phyloP scores from a whole-genome alignment of 1,140 invertebrate species.

The Oncopodura yosiiana region DNA sequence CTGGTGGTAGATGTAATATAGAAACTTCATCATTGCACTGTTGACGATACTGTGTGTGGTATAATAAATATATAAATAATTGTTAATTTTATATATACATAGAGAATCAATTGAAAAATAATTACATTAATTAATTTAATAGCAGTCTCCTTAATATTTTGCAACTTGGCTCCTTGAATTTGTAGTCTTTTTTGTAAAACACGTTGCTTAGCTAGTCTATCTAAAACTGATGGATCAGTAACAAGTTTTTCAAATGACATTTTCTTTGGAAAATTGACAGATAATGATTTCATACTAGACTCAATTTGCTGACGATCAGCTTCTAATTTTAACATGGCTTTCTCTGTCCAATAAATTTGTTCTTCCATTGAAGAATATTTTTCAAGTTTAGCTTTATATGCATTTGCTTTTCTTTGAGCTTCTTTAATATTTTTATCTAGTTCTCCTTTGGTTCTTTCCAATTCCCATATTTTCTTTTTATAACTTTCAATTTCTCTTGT shows the following conservation, averaged over 20 bases:
- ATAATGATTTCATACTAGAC: constrained; percentile 8
- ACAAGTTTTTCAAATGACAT: constrained; percentile 25
- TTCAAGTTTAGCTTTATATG: constrained; percentile 12
- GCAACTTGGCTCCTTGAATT: constrained; percentile 15
- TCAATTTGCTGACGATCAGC: constrained; percentile 19
- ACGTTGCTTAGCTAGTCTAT: constrained; percentile 24
- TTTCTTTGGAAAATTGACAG: constrained; percentile 16
- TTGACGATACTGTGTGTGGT: neutral
- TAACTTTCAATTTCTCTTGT: constrained; percentile 18
- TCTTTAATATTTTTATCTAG: constrained; percentile 21
- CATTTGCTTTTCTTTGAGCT: constrained; percentile 16
- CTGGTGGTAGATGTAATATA: neutral
- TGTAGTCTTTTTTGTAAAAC: constrained; percentile 22
- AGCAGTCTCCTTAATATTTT: constrained; percentile 13
- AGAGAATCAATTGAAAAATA: neutral
- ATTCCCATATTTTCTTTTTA: constrained; percentile 24
- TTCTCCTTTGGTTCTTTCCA: constrained; percentile 16
- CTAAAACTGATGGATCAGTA: constrained; percentile 28
- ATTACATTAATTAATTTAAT: constrained; percentile 9
- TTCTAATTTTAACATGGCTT: constrained; percentile 25
- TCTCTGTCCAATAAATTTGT: constrained; percentile 30
- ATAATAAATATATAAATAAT: neutral
- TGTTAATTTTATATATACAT: neutral
- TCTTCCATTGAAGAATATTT: constrained; percentile 22
- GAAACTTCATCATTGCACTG: neutral